phyloP scores from a whole-genome alignment of 2,888 invertebrate genomes.

The Philereme transversata region DNA sequence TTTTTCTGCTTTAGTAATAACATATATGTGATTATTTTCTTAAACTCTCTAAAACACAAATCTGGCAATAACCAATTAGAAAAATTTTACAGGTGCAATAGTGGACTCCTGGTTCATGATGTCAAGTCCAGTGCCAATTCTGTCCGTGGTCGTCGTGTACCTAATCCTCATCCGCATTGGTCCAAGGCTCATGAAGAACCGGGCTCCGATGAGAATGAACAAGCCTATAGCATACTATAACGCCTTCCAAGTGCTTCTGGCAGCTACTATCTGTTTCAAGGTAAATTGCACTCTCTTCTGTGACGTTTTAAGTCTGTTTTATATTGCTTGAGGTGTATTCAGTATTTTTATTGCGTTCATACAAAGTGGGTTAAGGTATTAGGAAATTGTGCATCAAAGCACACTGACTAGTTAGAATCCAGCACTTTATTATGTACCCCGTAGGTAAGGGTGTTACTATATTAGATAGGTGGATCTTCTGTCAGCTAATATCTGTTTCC shows the following conservation, averaged over 20 bases:
- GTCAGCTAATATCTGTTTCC: constrained; percentile 81
- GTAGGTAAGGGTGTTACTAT: too few species aligned
- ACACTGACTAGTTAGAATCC: too few species aligned
- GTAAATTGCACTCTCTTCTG: constrained; percentile 41
- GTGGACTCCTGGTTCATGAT: constrained; percentile 92
- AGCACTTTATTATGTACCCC: too few species aligned
- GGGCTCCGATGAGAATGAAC: constrained; percentile 88
- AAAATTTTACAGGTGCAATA: constrained; percentile 84
- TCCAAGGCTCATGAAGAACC: constrained; percentile 89
- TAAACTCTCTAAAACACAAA: background rate
- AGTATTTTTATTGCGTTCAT: too few species aligned
- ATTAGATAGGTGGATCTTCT: constrained; percentile 67
- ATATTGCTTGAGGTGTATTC: too few species aligned
- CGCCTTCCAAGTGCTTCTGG: constrained; percentile 93
- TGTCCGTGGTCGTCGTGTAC: constrained; percentile 86
- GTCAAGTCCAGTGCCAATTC: constrained; percentile 88
- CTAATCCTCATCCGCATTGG: constrained; percentile 89
- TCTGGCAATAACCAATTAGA: background rate
- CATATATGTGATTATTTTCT: too few species aligned
- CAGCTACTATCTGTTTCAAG: constrained; percentile 76
- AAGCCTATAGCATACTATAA: constrained; percentile 92
- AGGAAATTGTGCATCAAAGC: too few species aligned
- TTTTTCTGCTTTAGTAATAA: too few species aligned
- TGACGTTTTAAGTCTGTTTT: too few species aligned
- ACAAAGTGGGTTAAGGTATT: too few species aligned